Percentiles rank a stretch among this genome's conserved stretches.
phyloP scores from a whole-genome alignment of 92 coral and sea anemone genomes.

The Virgularia gustaviana region DNA sequence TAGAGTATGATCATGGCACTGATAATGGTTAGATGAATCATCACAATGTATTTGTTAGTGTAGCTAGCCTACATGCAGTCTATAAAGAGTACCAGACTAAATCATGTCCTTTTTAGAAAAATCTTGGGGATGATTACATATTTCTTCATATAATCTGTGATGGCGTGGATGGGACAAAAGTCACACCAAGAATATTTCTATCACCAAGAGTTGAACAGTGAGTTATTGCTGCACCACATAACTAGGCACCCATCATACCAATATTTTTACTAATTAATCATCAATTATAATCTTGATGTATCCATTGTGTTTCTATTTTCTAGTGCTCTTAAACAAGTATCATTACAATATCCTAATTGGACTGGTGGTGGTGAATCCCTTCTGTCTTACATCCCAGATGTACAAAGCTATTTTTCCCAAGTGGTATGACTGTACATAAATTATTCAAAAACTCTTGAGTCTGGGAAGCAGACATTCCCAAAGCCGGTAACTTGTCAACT shows the following conservation, averaged over 20 bases:
- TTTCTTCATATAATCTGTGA: conserved; percentile 64
- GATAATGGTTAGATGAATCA: neutral
- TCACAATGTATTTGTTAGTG: neutral
- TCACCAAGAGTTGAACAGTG: conserved; percentile 98
- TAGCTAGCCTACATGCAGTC: too few species aligned
- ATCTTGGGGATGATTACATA: conserved; percentile 81
- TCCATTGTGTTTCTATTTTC: neutral
- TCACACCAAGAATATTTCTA: conserved; percentile 65
- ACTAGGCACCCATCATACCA: too few species aligned
- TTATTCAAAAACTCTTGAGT: too few species aligned
- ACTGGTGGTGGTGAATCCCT: conserved; percentile 66
- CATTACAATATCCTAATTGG: conserved; percentile 25
- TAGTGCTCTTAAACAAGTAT: conserved; percentile 11
- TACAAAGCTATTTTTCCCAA: conserved; percentile 54
- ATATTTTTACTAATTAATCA: too few species aligned
- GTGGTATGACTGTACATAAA: conserved; percentile 58
- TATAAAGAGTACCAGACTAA: neutral
- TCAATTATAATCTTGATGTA: neutral
- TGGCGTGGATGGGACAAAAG: conserved; percentile 62
- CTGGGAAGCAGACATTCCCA: too few species aligned
- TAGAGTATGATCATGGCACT: neutral
- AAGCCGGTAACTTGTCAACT: too few species aligned
- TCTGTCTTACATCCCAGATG: conserved; percentile 71
- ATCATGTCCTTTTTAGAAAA: conserved; percentile 49
- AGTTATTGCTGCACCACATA: too few species aligned